These are phyloP conservation scores for Metaphire vulgaris DNA, from an alignment of 1,140 invertebrate genomes.

Conservation along the genomic window DNA sequence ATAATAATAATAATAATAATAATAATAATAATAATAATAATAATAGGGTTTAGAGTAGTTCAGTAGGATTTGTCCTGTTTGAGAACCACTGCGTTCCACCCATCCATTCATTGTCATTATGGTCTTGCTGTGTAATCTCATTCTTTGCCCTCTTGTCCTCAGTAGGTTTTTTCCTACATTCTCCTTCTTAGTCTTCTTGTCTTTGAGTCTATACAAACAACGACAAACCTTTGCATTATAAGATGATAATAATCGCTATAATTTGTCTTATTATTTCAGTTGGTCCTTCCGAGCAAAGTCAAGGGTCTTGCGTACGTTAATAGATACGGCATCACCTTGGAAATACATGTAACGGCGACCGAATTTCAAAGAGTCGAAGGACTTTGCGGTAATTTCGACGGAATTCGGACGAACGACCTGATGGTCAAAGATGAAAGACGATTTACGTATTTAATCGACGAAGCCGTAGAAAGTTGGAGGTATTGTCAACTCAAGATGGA, in stretches of 20 bases:
- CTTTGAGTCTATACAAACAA: too few species aligned
- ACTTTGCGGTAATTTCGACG: neutral
- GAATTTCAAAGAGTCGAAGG: neutral
- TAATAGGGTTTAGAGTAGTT: too few species aligned
- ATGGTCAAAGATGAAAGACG: neutral
- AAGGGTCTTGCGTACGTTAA: neutral
- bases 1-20: too few species aligned
- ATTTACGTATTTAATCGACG: neutral
- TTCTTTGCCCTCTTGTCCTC: too few species aligned
- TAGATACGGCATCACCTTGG: neutral
- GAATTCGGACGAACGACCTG: neutral
- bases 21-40: too few species aligned
- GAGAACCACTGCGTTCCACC: too few species aligned
- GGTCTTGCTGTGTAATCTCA: neutral
- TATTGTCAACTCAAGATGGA: too few species aligned
- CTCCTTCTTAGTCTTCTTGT: too few species aligned
- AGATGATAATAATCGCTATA: neutral
- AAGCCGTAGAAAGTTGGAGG: neutral
- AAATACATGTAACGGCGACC: neutral
- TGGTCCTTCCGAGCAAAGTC: neutral
- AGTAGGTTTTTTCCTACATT: too few species aligned
- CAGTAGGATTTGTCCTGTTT: too few species aligned
- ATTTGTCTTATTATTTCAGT: neutral
- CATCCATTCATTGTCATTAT: neutral
- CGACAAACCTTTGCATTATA: neutral